A percentile compares a stretch with the other conserved stretches of the same genome.
These are phyloP conservation scores for Stomatorhinus ivindoensis DNA, from an alignment of 2,113 vertebrate genomes.

Conservation along the genomic window DNA sequence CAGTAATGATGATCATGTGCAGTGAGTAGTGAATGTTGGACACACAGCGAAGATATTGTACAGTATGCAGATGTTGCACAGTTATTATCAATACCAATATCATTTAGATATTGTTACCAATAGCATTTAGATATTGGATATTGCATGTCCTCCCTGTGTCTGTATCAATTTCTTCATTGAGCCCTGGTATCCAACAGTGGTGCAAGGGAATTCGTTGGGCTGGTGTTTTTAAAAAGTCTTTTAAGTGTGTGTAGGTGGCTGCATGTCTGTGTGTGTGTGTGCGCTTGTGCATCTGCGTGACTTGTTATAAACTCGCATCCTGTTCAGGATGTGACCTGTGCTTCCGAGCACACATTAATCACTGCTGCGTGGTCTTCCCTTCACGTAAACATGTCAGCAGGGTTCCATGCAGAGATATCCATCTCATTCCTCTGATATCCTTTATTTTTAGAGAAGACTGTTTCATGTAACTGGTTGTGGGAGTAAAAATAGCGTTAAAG, in stretches of 20 bases:
- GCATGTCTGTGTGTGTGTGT: not conserved
- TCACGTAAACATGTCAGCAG: not conserved
- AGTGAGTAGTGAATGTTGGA: too few relatives aligned
- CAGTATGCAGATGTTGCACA: too few relatives aligned
- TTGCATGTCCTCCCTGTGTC: not conserved
- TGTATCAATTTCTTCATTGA: not conserved
- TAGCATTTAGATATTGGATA: too few relatives aligned
- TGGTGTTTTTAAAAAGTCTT: not conserved
- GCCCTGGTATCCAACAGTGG: not conserved
- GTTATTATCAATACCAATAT: too few relatives aligned
- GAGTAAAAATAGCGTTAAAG: constrained; percentile 38
- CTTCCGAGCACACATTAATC: not conserved
- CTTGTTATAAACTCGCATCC: not conserved
- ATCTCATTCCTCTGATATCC: not conserved
- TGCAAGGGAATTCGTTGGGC: not conserved
- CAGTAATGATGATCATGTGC: too few relatives aligned
- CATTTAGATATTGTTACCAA: too few relatives aligned
- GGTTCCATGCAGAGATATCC: not conserved
- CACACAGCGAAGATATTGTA: too few relatives aligned
- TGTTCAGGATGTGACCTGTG: not conserved
- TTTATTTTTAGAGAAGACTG: not conserved
- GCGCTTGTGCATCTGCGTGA: not conserved
- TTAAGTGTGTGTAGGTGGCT: not conserved
- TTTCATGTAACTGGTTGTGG: constrained; percentile 56
- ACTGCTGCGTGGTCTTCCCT: not conserved